Evolutionary conservation across 2,113 vertebrate genomes (phyloP).

Genomic region (Cairina moschata): DNA sequence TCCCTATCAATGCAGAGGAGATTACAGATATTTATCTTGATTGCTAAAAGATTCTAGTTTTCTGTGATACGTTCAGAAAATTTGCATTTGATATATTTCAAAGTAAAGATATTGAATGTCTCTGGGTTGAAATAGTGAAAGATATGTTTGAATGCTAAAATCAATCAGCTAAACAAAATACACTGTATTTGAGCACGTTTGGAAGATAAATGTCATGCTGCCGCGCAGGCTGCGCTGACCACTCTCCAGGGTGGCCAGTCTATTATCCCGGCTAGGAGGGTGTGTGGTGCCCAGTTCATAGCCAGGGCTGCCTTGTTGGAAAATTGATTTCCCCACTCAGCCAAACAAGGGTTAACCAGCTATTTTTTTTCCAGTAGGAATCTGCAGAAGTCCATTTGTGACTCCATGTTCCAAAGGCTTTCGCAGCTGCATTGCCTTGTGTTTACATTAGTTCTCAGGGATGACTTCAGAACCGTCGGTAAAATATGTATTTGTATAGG

Average conservation of each 20-base stretch:
- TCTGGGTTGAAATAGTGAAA: neutral
- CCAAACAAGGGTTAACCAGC: neutral
- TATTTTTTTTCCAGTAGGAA: neutral
- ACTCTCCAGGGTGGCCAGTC: accelerated
- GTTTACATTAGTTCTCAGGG: neutral
- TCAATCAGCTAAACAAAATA: neutral
- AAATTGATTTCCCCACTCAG: neutral
- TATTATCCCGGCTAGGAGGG: neutral
- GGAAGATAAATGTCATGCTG: neutral
- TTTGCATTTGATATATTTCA: neutral
- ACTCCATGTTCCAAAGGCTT: neutral
- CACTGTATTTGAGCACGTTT: accelerated
- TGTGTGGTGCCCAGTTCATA: neutral
- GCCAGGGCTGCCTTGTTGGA: neutral
- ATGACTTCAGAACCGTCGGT: neutral
- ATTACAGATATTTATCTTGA: accelerated
- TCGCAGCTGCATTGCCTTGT: neutral
- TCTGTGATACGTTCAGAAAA: neutral
- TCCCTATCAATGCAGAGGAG: neutral
- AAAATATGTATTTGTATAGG: neutral
- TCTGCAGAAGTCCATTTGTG: neutral
- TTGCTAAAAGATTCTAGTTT: neutral
- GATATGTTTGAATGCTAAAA: neutral
- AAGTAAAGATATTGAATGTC: neutral
- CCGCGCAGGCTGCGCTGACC: accelerated